phyloP scores from a whole-genome alignment of 2,888 invertebrate genomes.

The Scrobipalpa costella region DNA sequence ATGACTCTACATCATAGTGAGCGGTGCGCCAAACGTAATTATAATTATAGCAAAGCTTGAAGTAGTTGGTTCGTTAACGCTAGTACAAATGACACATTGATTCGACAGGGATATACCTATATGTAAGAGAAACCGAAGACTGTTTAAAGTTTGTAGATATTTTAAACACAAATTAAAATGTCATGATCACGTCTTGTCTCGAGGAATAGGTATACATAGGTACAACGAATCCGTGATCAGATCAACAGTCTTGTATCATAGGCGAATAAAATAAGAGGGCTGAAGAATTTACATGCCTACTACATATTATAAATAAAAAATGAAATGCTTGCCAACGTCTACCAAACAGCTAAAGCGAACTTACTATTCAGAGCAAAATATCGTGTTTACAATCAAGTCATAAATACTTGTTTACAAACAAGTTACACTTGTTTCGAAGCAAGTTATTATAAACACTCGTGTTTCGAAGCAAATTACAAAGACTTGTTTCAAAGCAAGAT shows the following conservation, averaged over 20 bases:
- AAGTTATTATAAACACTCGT: no score
- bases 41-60: not conserved
- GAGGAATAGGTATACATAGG: slow-evolving; percentile 42
- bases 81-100: slow-evolving; percentile 77
- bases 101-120: slow-evolving; percentile 74
- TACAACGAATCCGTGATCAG: slow-evolving; percentile 50
- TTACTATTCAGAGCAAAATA: no score
- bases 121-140: slow-evolving; percentile 78
- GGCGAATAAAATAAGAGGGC: not conserved
- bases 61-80: slow-evolving; percentile 63
- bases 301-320: no score
- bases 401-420: no score
- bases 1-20: not conserved
- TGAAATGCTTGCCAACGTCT: no score
- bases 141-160: slow-evolving; percentile 76
- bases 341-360: no score
- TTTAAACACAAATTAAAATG: slow-evolving; percentile 58
- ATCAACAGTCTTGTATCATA: slow-evolving; percentile 51
- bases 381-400: no score
- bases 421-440: no score
- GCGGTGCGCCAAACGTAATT: not conserved
- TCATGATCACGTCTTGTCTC: slow-evolving; percentile 51
- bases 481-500: no score
- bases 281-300: not conserved
- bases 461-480: no score